Evolutionary conservation across 2,888 invertebrate species (phyloP), one percentile per base, ranked within the genome.

Genomic region (Catocala sponsa): DNA sequence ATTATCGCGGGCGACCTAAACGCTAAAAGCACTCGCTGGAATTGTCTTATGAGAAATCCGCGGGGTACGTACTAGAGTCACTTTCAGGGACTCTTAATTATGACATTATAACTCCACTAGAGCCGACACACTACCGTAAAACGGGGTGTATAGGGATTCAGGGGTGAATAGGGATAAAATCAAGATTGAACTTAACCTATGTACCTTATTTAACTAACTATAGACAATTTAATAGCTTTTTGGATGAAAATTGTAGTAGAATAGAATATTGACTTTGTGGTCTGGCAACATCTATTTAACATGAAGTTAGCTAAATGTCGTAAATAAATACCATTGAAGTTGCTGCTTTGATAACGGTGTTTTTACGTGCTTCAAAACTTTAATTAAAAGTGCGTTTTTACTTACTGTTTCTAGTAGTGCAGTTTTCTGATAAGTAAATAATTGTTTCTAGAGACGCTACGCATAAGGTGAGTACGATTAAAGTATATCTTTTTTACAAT

Each of bases 111-210:
- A 15, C 15, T 15, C 15, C 15, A 15, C 15, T 15, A 15, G 15
- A 15, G 15, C 15, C 15, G 15, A 15, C 15, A 15, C 15, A 15
- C 15, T 15, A 15, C 49, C 49, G 49, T 57, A 50, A 50, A 51
- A 56, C 42, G 50, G 50, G 35, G 50, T 38, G 38, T 38, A 38
- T 50, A 50, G 35, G 35, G 50, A 50, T 50, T 13, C 12, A 35
- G 50, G 50, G 50, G 7, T 50, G 50, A 50, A 50, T 50, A 50
- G 50, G 50, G 35, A 35, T 50, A 50, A 49, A 49, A 49, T 49
- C 15, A 15, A 15, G 2, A 2, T 44, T 12, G 11, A 44, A 12
- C 44, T 44, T 44, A 12, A 44, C 12, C 2, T 50, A 35, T n/a
- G 35, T 35, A 38, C 12, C 35, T 35, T 35, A 35, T 35, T 12